Conservation (phyloP, 2,797 vertebrate species). For the Characodon lateralis region DNA sequence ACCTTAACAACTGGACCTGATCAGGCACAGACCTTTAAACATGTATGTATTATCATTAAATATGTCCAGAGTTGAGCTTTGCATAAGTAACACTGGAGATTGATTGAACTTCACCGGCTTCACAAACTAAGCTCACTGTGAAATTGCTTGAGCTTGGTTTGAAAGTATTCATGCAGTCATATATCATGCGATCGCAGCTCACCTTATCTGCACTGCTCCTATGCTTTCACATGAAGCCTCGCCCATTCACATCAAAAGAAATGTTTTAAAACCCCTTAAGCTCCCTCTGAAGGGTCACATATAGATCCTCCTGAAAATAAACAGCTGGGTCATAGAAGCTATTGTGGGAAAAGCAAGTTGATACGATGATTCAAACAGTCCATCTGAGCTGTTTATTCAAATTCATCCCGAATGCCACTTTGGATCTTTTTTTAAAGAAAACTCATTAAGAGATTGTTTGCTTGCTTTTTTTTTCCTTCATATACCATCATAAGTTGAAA, state of each 20-base stretch:
- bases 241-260: conserved; percentile 80
- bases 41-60: background rate
- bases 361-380: conserved; percentile 53
- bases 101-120: conserved; percentile 41
- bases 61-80: conserved; percentile 26
- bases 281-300: conserved; percentile 75
- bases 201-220: conserved; percentile 78
- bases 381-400: conserved; percentile 38
- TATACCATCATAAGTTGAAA: conserved; percentile 4
- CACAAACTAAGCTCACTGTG: conserved; percentile 71
- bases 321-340: conserved; percentile 47
- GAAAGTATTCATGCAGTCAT: conserved; percentile 74
- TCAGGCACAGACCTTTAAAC: background rate
- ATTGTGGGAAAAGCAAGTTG: conserved; percentile 74
- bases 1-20: background rate
- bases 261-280: conserved; percentile 75
- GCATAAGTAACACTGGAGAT: conserved; percentile 34
- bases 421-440: background rate
- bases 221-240: conserved; percentile 71
- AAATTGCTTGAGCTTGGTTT: conserved; percentile 80
- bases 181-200: conserved; percentile 75
- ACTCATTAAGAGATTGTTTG: background rate
- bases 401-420: conserved; percentile 23
- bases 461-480: background rate
- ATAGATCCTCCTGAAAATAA: conserved; percentile 58